Base-by-base conservation (phyloP, 2,113 vertebrate genomes). In the Poecilia latipinna region DNA sequence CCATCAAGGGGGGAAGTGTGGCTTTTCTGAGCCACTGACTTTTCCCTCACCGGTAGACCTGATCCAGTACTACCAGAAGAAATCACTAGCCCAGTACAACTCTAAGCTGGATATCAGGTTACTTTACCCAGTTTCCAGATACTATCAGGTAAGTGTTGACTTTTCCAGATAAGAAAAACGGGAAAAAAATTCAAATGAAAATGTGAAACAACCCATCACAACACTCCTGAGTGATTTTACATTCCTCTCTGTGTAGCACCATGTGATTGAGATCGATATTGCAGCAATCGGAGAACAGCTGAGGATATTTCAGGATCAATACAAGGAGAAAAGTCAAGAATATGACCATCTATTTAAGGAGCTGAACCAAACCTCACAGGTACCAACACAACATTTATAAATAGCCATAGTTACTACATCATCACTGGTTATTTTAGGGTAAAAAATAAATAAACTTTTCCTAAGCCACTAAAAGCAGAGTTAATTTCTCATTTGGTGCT, bases 221-320 rank as follows among this genome's bases (percentile, higher is more conserved):
- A 57, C 51, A 11, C 1, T n/a, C 22, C 51, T 57, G 51, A 8
- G 24, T 8, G 51, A 57, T 39, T 29, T 15, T 48, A 44, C 42
- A 3, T 54, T 78, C 22, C 64, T 33, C 1, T 82, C 28, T 35
- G 2, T 33, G 22, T 62, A 96, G 96, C 97, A 98, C 95, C 96
- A 98, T 82, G 96, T 96, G 57, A 97, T 98, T 93, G 97, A 99
- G 79, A 96, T 97, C 76, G 97, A 96, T 88, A 96, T 97, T 79
- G 96, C 98, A 92, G 96, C 96, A 82, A 96, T 98, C 79, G 97
- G 97, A 70, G 97, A 99, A 87, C 98, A 99, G 90, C 94, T 99
- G 66, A 96, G 96, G 68, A 96, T 97, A 90, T 98, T 98, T 91
- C 98, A 99, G 74, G 94, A 95, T 86, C 96, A 97, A 82, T 99